Percentiles rank a stretch among this genome's conserved stretches.
phyloP scores from a whole-genome alignment of 2,113 vertebrate genomes.

The Pterophyllum scalare region DNA sequence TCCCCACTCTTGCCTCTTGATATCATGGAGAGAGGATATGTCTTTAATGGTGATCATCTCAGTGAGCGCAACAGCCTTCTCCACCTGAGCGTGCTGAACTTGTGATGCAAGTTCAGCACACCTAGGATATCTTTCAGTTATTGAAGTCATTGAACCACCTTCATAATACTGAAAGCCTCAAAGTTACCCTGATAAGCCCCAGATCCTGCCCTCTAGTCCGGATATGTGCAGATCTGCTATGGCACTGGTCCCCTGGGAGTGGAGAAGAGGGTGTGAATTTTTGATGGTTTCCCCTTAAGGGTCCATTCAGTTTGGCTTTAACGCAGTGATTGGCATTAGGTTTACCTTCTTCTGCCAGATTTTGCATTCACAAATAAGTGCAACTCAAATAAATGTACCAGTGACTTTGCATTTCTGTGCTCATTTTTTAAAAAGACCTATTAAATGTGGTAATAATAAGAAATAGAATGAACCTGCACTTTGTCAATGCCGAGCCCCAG shows the following conservation, averaged over 20 bases:
- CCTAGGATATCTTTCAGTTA: background rate
- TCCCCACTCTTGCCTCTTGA: background rate
- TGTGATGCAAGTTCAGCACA: background rate
- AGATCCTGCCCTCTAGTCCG: background rate
- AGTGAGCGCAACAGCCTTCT: background rate
- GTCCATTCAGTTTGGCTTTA: background rate
- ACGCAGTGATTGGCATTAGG: background rate
- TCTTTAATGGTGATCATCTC: background rate
- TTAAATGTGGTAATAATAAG: background rate
- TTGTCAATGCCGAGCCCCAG: background rate
- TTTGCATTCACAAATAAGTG: background rate
- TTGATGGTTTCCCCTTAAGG: background rate
- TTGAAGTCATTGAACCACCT: too few species aligned
- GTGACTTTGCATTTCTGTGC: rapidly evolving
- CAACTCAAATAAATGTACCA: background rate
- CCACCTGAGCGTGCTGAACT: background rate
- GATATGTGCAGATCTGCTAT: background rate
- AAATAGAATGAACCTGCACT: background rate
- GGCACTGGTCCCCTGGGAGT: background rate
- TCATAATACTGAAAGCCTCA: background rate
- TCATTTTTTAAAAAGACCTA: background rate
- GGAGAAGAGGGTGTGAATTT: background rate
- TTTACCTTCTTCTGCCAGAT: background rate
- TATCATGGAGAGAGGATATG: rapidly evolving
- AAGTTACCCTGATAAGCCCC: background rate